These are phyloP conservation scores for Pimephales promelas DNA, from an alignment of 2,113 vertebrate species.

Conservation along the genomic window DNA sequence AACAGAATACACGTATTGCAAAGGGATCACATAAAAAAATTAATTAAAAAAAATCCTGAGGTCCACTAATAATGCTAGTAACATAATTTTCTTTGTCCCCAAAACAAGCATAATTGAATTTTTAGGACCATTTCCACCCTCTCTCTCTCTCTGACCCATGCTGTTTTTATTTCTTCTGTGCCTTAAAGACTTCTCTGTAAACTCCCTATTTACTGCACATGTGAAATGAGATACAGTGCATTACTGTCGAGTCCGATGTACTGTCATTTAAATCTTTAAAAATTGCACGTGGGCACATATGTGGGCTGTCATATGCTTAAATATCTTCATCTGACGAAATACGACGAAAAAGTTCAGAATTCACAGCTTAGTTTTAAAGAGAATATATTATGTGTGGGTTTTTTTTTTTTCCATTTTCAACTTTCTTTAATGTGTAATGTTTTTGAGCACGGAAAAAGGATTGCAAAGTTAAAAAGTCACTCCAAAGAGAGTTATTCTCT, in stretches of 20 bases:
- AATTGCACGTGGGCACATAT: background rate
- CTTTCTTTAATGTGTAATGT: no score
- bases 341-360: background rate
- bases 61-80: background rate
- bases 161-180: background rate
- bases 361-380: background rate
- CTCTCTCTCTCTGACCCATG: background rate
- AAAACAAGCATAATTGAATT: background rate
- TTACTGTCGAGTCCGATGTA: background rate
- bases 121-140: background rate
- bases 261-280: background rate
- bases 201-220: background rate
- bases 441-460: no score
- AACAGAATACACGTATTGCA: background rate
- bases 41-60: no score
- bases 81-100: background rate
- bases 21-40: background rate
- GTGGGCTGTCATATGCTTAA: background rate
- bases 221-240: background rate
- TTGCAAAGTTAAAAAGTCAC: no score
- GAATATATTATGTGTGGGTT: no score
- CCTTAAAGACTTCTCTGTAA: background rate
- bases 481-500: no score
- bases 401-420: no score
- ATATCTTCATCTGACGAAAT: background rate